Conservation (phyloP, 2,113 vertebrate species). For the Smithornis capensis region DNA sequence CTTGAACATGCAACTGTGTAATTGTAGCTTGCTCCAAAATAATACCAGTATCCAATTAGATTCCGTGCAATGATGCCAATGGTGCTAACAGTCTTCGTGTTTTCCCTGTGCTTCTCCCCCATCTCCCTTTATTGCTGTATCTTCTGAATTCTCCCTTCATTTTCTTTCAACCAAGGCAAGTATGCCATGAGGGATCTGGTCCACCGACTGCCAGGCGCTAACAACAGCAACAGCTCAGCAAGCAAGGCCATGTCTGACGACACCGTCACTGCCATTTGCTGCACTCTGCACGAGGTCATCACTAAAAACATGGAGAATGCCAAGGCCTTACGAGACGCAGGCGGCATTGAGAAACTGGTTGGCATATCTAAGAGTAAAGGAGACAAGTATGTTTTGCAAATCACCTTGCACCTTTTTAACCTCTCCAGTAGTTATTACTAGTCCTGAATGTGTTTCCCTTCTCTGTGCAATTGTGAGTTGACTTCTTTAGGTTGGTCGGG, state of each 20-base stretch:
- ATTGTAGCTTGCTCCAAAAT: background rate
- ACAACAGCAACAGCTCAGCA: slow-evolving; percentile 81
- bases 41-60: background rate
- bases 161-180: slow-evolving; percentile 83
- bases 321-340: slow-evolving; percentile 96
- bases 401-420: slow-evolving; percentile 5
- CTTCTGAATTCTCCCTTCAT: slow-evolving; percentile 45
- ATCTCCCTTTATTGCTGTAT: background rate
- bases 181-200: slow-evolving; percentile 98
- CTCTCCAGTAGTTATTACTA: background rate
- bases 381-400: slow-evolving; percentile 89
- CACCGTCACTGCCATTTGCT: slow-evolving; percentile 97
- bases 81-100: slow-evolving; percentile 1
- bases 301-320: slow-evolving; percentile 99
- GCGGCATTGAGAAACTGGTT: slow-evolving; percentile 96
- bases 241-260: slow-evolving; percentile 98
- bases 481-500: background rate
- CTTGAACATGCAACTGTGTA: background rate
- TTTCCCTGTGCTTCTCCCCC: slow-evolving; percentile 19
- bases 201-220: slow-evolving; percentile 91
- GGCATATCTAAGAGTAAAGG: slow-evolving; percentile 99
- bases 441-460: slow-evolving; percentile 1
- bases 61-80: background rate
- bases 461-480: background rate
- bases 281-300: slow-evolving; percentile 97